Percentiles rank a stretch among this genome's conserved stretches.
Conservation (phyloP, 2,888 invertebrate genomes). For the Mesoligia furuncula region DNA sequence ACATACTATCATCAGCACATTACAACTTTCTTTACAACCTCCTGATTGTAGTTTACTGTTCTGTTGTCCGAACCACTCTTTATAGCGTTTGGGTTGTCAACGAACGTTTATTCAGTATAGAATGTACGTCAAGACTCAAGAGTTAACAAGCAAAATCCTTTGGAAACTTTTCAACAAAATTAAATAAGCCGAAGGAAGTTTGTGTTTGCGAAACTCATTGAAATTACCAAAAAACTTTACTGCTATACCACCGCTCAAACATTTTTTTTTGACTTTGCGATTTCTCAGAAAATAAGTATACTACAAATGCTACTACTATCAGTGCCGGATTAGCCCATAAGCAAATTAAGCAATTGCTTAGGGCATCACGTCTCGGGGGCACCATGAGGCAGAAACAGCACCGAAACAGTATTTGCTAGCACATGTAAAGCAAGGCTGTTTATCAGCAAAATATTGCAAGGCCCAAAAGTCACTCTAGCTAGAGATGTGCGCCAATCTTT, state of each 20-base stretch:
- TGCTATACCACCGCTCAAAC: constrained; percentile 42
- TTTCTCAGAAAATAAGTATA: constrained; percentile 26
- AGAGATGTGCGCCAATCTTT: no score
- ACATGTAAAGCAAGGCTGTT: no score
- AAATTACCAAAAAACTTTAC: constrained; percentile 62
- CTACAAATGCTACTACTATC: constrained; percentile 12
- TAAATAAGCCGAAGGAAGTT: constrained; percentile 62
- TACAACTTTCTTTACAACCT: constrained; percentile 72
- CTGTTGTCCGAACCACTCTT: constrained; percentile 53
- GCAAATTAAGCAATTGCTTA: no score
- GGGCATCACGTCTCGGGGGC: no score
- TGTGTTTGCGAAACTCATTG: constrained; percentile 56
- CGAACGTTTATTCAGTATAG: constrained; percentile 25
- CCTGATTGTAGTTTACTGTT: constrained; percentile 70
- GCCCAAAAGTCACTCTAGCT: no score
- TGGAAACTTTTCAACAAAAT: constrained; percentile 58
- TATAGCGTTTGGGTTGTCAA: constrained; percentile 38
- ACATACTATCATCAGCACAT: constrained; percentile 63
- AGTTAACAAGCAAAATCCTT: constrained; percentile 64
- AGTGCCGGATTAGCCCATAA: no score
- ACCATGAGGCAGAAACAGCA: no score
- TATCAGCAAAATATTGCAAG: no score
- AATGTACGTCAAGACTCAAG: constrained; percentile 60
- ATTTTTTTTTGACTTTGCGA: constrained; percentile 49
- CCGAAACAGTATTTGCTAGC: no score